Evolutionary conservation across 2,797 vertebrate genomes (phyloP).

Genomic region (Poeciliopsis paucimaculata): DNA sequence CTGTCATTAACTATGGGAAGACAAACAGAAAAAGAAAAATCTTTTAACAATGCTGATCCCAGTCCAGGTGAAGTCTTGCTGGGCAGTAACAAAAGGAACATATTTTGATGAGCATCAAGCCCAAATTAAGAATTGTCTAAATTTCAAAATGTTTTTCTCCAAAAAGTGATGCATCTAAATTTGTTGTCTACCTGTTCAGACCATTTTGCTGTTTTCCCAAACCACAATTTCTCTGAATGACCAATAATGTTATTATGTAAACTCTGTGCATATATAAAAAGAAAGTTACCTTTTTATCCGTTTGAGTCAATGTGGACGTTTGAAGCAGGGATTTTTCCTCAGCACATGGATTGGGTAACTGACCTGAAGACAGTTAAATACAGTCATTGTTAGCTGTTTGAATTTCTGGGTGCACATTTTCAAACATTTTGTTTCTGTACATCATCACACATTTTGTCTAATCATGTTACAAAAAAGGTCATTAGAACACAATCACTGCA

Average conservation of each 20-base stretch:
- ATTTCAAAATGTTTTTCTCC: background rate
- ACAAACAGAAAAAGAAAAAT: background rate
- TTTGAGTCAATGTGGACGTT: slow-evolving; percentile 43
- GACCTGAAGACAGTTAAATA: slow-evolving; percentile 64
- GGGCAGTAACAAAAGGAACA: background rate
- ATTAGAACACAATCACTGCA: background rate
- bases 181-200: background rate
- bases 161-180: background rate
- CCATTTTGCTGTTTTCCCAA: background rate
- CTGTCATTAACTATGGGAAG: background rate
- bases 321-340: slow-evolving; percentile 59
- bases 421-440: background rate
- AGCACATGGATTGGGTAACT: slow-evolving; percentile 67
- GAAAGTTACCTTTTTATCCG: slow-evolving; percentile 72
- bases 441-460: background rate
- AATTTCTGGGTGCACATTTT: background rate
- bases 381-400: slow-evolving; percentile 1
- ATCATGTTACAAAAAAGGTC: background rate
- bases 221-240: background rate
- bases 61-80: background rate
- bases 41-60: background rate
- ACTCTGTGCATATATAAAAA: slow-evolving; percentile 13
- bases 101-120: background rate
- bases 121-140: background rate
- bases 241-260: background rate